phyloP scores from a whole-genome alignment of 1,140 invertebrate species.

The Belonocnema kinseyi region DNA sequence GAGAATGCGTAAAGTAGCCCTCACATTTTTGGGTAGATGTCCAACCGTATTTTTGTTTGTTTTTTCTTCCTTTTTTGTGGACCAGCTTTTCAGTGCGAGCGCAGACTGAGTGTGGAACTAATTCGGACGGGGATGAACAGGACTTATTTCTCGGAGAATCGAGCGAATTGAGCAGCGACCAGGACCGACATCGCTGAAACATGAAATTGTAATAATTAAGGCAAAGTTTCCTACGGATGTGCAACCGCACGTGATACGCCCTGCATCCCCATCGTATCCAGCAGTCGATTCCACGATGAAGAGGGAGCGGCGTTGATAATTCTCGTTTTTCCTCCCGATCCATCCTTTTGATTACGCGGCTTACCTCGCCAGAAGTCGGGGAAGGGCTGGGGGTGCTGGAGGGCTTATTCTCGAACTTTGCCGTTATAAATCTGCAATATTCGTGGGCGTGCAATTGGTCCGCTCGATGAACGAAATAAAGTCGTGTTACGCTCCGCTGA shows the following conservation, averaged over 20 bases:
- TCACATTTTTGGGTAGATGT: neutral
- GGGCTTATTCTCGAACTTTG: conserved; percentile 30
- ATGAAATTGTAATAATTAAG: conserved; percentile 56
- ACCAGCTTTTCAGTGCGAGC: neutral
- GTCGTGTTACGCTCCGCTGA: neutral
- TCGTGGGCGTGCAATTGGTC: conserved; percentile 25
- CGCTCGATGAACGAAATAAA: conserved; percentile 31
- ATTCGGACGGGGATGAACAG: neutral
- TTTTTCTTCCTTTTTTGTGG: neutral
- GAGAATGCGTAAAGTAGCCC: neutral
- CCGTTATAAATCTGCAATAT: conserved; percentile 31
- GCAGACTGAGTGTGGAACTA: neutral
- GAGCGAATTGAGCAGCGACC: conserved; percentile 18
- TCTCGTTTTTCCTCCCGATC: conserved; percentile 49
- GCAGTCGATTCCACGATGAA: conserved; percentile 14
- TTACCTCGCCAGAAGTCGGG: conserved; percentile 27
- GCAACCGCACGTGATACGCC: conserved; percentile 29
- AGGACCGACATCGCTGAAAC: conserved; percentile 35
- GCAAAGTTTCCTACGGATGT: conserved; percentile 44
- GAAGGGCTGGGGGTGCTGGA: neutral
- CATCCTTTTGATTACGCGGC: conserved; percentile 34
- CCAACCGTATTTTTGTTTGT: neutral
- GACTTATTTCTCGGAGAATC: conserved; percentile 37
- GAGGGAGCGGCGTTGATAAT: conserved; percentile 33
- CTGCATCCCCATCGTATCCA: neutral